Conservation (phyloP, 2,888 invertebrate genomes). For the Dorcus parallelipipedus region DNA sequence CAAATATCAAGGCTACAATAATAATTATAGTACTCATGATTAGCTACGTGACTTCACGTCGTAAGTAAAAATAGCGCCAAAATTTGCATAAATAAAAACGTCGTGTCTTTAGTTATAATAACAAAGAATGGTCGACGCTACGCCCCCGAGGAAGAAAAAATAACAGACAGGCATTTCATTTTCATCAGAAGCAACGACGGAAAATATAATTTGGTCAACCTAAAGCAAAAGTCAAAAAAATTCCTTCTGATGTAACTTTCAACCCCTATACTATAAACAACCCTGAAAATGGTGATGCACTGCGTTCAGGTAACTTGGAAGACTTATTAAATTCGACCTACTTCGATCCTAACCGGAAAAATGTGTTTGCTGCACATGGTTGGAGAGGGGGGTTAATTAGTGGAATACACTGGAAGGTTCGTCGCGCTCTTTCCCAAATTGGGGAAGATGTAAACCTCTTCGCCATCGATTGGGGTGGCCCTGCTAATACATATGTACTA, state of each 20-base stretch:
- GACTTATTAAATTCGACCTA: conserved; percentile 18
- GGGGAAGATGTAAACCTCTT: conserved; percentile 38
- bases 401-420: conserved; percentile 26
- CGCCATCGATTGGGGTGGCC: conserved; percentile 37
- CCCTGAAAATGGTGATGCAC: conserved; percentile 8
- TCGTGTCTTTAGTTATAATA: conserved; percentile 1
- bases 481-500: conserved; percentile 23
- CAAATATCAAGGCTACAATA: too few species aligned
- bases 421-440: conserved; percentile 26
- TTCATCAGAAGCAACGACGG: conserved; percentile 4
- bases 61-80: too few species aligned
- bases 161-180: conserved; percentile 4
- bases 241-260: conserved; percentile 27
- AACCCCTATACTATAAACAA: conserved; percentile 32
- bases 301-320: conserved; percentile 10
- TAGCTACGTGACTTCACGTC: too few species aligned
- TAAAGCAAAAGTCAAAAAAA: background rate
- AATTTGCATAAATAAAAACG: too few species aligned
- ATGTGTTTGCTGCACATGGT: conserved; percentile 39
- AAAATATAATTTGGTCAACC: conserved; percentile 5
- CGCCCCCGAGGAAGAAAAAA: conserved; percentile 8
- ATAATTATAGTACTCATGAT: too few species aligned
- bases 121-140: conserved; percentile 8
- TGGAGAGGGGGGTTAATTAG: conserved; percentile 34
- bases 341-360: conserved; percentile 28